These are phyloP conservation scores for Aspidoscelis tigris DNA, from an alignment of 2,113 vertebrate genomes.

Conservation along the genomic window DNA sequence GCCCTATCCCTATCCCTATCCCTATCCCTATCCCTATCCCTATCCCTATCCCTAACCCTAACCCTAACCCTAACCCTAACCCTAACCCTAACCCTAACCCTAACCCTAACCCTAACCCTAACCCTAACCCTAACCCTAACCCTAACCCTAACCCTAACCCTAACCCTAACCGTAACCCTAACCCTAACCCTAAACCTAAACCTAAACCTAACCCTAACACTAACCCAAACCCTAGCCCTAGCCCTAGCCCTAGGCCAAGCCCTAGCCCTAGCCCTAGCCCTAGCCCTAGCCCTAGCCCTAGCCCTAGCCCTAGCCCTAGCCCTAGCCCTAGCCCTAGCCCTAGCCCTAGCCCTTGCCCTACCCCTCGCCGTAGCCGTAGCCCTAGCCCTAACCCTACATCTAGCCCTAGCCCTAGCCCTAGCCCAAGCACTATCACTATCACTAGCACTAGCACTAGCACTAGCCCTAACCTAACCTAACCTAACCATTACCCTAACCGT, in stretches of 20 bases:
- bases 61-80: neutral
- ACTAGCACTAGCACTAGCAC: neutral
- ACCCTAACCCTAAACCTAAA: neutral
- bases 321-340: neutral
- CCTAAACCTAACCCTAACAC: neutral
- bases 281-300: neutral
- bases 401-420: neutral
- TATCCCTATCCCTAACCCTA: neutral
- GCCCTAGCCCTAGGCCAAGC: too few relatives aligned
- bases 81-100: neutral
- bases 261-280: neutral
- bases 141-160: neutral
- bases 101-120: constrained; percentile 1
- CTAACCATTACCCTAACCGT: neutral
- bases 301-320: neutral
- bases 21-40: too few relatives aligned
- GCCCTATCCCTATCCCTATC: too few relatives aligned
- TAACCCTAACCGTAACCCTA: constrained; percentile 1
- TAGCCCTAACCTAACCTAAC: neutral
- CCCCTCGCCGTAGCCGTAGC: neutral
- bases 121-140: neutral
- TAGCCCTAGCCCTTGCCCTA: neutral
- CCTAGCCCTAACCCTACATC: neutral
- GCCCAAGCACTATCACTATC: too few relatives aligned
- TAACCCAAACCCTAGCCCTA: too few relatives aligned